Percentiles rank a stretch among this genome's conserved stretches.
Conservation (phyloP, 2,797 vertebrate species). For the Chelon labrosus region DNA sequence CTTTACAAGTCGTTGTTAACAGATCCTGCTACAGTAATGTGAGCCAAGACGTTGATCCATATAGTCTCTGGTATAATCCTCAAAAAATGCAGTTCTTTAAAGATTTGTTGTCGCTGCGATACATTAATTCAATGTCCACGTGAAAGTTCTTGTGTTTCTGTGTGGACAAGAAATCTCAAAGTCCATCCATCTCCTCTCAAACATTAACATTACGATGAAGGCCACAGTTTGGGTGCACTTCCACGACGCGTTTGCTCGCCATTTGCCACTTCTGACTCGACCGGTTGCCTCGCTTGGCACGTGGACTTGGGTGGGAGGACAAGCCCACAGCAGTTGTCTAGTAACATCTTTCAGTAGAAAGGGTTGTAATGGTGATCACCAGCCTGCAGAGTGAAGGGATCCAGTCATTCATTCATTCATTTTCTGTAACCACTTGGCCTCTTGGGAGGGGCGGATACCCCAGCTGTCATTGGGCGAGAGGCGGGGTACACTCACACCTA, state of each 20-base stretch:
- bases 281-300: constrained; percentile 22
- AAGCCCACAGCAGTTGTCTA: constrained; percentile 40
- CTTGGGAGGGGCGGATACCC: too few species aligned
- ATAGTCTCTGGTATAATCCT: constrained; percentile 12
- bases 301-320: constrained; percentile 33
- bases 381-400: too few species aligned
- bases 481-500: too few species aligned
- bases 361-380: background rate
- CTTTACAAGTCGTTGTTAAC: constrained; percentile 1
- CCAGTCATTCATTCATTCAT: too few species aligned
- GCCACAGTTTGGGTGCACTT: background rate
- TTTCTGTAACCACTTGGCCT: too few species aligned
- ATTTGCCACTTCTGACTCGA: constrained; percentile 22
- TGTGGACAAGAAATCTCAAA: constrained; percentile 11
- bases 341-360: constrained; percentile 30
- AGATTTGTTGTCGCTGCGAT: background rate
- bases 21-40: background rate
- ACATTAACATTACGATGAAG: background rate
- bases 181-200: background rate
- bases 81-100: background rate
- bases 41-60: background rate
- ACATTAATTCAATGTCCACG: background rate
- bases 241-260: constrained; percentile 11
- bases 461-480: too few species aligned
- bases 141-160: constrained; percentile 1